A percentile compares a stretch with the other conserved stretches of the same genome.
phyloP scores from a whole-genome alignment of 1,140 invertebrate genomes.

The Harpegnathos saltator region DNA sequence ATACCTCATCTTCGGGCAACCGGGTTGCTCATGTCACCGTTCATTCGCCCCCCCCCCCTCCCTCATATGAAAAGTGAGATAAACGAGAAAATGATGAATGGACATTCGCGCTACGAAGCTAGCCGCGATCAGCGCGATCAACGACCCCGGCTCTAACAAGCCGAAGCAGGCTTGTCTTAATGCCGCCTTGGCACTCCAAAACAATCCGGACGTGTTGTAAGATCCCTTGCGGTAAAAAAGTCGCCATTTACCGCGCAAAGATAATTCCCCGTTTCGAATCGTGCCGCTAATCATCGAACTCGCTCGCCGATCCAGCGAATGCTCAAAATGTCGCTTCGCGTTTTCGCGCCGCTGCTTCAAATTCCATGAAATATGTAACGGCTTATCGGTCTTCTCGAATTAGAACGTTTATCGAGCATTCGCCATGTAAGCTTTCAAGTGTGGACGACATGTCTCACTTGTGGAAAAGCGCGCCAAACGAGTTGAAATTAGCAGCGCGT shows the following conservation, averaged over 20 bases:
- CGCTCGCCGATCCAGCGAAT: no score
- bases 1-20: no score
- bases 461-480: slow-evolving; percentile 4
- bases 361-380: slow-evolving; percentile 4
- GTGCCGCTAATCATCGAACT: neutral
- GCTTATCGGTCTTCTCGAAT: neutral
- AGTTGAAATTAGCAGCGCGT: slow-evolving; percentile 13
- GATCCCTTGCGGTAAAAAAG: neutral
- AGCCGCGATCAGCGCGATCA: slow-evolving; percentile 17
- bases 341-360: neutral
- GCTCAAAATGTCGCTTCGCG: neutral
- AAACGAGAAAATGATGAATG: slow-evolving; percentile 50
- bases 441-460: neutral
- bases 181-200: no score
- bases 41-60: neutral
- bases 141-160: neutral
- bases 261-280: neutral
- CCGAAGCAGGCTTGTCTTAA: neutral
- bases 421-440: slow-evolving; percentile 13
- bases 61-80: slow-evolving; percentile 10
- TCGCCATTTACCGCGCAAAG: neutral
- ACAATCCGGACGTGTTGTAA: neutral
- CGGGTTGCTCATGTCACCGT: neutral
- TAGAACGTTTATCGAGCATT: neutral
- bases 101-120: slow-evolving; percentile 5